Conservation (phyloP, 2,113 vertebrate genomes). For the Tyrannus savana region DNA sequence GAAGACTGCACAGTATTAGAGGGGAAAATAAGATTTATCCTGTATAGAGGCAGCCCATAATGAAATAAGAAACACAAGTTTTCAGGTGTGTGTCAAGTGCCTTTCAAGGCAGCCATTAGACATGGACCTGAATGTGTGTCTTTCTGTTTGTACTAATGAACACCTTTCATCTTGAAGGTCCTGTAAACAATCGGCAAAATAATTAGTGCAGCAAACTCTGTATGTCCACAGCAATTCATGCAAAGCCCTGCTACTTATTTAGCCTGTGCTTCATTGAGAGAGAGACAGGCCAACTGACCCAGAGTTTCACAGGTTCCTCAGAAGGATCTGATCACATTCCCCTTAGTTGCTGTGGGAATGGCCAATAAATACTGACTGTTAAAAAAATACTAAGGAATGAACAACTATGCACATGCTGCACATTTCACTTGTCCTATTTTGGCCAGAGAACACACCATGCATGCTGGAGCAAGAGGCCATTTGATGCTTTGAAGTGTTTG, state of each 20-base stretch:
- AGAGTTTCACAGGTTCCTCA: background rate
- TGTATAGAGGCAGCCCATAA: background rate
- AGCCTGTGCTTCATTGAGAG: background rate
- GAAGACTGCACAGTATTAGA: background rate
- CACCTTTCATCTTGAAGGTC: conserved; percentile 1
- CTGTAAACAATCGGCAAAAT: conserved; percentile 1
- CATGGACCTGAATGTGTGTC: background rate
- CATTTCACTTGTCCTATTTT: background rate
- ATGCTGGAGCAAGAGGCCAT: background rate
- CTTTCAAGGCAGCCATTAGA: background rate
- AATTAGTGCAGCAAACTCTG: background rate
- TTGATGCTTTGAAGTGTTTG: background rate
- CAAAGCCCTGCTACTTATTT: background rate
- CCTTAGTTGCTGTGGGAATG: background rate
- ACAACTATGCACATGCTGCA: background rate
- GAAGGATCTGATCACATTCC: background rate
- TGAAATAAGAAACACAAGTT: conserved; percentile 1
- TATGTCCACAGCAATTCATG: background rate
- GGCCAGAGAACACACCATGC: background rate
- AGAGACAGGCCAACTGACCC: background rate
- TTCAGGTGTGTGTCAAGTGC: conserved; percentile 6
- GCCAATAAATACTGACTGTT: background rate
- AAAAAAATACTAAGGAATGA: background rate
- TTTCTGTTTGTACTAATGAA: conserved; percentile 25
- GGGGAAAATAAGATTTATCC: background rate